Evolutionary conservation across 2,113 vertebrate species (phyloP).

Genomic region (Microcebus griseorufus): DNA sequence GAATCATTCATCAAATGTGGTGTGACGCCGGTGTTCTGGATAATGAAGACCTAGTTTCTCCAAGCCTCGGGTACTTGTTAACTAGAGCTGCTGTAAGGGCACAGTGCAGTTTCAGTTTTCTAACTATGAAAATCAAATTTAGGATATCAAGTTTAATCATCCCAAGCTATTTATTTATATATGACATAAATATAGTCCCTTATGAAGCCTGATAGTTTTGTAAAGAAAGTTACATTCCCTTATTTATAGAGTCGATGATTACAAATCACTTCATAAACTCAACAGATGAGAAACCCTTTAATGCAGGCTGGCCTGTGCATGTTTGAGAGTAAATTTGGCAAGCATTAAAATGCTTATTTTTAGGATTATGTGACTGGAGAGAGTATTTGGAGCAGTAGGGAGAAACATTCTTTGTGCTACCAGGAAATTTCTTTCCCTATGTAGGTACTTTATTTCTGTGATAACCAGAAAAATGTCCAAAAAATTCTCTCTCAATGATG

Average conservation of each 20-base stretch:
- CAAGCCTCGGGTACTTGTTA: conserved; percentile 65
- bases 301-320: background rate
- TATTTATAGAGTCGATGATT: conserved; percentile 30
- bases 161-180: background rate
- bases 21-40: conserved; percentile 70
- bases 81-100: background rate
- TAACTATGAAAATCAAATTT: conserved; percentile 47
- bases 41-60: conserved; percentile 78
- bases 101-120: conserved; percentile 9
- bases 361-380: background rate
- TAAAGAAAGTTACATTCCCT: background rate
- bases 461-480: conserved; percentile 38
- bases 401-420: conserved; percentile 26
- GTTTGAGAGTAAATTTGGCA: conserved; percentile 35
- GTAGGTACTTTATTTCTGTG: conserved; percentile 42
- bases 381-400: conserved; percentile 12
- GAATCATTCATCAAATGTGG: conserved; percentile 73
- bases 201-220: conserved; percentile 9
- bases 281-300: conserved; percentile 9
- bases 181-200: background rate
- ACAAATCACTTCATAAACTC: conserved; percentile 13
- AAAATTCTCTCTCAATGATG: background rate
- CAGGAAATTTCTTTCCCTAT: conserved; percentile 43
- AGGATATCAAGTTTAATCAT: conserved; percentile 32
- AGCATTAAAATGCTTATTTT: background rate